phyloP scores from a whole-genome alignment of 2,113 vertebrate genomes.

The Podarcis muralis region DNA sequence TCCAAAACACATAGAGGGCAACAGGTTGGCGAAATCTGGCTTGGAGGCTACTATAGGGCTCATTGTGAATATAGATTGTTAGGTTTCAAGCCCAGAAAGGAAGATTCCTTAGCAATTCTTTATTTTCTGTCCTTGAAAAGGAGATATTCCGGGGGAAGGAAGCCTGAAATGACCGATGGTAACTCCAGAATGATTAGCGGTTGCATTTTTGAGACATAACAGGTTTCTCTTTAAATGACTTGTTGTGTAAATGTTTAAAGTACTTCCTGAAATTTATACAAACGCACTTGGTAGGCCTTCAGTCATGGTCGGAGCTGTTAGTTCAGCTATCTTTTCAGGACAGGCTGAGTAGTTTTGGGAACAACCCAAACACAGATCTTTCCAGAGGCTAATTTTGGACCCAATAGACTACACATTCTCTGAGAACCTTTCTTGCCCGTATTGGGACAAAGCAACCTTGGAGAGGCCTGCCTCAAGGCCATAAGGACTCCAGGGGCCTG shows the following conservation, averaged over 20 bases:
- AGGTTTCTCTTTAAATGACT: conserved; percentile 9
- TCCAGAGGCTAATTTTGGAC: not conserved
- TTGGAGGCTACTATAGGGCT: not conserved
- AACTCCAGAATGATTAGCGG: not conserved
- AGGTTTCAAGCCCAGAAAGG: not conserved
- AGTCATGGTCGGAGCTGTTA: not conserved
- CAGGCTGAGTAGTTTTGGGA: not conserved
- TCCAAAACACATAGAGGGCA: too few relatives aligned
- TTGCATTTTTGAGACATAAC: conserved; percentile 2
- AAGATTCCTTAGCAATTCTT: not conserved
- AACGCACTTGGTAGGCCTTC: not conserved
- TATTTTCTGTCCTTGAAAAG: not conserved
- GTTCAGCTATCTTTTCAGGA: not conserved
- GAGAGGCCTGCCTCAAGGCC: not conserved
- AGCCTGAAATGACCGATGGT: too few relatives aligned
- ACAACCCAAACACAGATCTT: not conserved
- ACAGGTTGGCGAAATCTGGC: too few relatives aligned
- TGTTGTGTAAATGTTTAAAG: not conserved
- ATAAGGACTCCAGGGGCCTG: not conserved
- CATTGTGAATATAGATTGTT: not conserved
- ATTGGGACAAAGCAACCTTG: not conserved
- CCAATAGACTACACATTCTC: not conserved
- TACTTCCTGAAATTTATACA: not conserved
- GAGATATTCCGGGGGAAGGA: not conserved
- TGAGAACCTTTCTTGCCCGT: not conserved